These are phyloP conservation scores for Amphiprion percula DNA, from an alignment of 2,113 vertebrate species.

Conservation along the genomic window DNA sequence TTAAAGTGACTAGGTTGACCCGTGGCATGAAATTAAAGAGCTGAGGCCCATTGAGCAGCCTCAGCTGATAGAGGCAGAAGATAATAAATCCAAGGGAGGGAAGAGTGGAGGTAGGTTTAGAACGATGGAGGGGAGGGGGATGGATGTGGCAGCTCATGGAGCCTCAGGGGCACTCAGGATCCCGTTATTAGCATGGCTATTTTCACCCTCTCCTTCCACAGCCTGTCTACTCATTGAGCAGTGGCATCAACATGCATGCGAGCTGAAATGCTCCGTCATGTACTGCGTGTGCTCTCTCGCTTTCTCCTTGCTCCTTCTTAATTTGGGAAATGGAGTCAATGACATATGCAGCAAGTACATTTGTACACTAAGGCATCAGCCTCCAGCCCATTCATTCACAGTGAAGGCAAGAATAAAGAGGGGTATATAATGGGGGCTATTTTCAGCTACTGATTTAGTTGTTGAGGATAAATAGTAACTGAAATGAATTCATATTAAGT, in stretches of 20 bases:
- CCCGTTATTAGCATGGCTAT: slow-evolving; percentile 71
- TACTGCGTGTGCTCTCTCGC: slow-evolving; percentile 1
- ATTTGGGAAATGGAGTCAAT: slow-evolving; percentile 7
- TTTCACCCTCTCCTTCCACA: slow-evolving; percentile 56
- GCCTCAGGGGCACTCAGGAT: slow-evolving; percentile 72
- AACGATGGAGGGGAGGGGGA: slow-evolving; percentile 33
- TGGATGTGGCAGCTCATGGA: slow-evolving; percentile 59
- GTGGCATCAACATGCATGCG: slow-evolving; percentile 18
- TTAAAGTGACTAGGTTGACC: slow-evolving; percentile 70
- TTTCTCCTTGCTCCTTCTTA: slow-evolving; percentile 31
- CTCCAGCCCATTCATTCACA: neutral
- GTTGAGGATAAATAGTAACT: neutral
- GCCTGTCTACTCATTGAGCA: slow-evolving; percentile 42
- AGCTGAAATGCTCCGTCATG: slow-evolving; percentile 11
- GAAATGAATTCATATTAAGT: neutral
- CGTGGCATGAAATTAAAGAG: slow-evolving; percentile 74
- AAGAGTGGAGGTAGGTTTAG: slow-evolving; percentile 33
- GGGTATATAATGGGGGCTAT: neutral
- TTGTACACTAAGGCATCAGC: neutral
- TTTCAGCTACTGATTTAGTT: neutral
- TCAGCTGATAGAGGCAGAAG: slow-evolving; percentile 59
- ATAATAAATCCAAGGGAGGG: slow-evolving; percentile 71
- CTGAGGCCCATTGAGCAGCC: slow-evolving; percentile 62
- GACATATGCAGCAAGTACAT: neutral
- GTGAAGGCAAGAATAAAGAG: neutral